Base-by-base conservation (phyloP, 2,888 invertebrate species). In the Coleophora flavipennella region DNA sequence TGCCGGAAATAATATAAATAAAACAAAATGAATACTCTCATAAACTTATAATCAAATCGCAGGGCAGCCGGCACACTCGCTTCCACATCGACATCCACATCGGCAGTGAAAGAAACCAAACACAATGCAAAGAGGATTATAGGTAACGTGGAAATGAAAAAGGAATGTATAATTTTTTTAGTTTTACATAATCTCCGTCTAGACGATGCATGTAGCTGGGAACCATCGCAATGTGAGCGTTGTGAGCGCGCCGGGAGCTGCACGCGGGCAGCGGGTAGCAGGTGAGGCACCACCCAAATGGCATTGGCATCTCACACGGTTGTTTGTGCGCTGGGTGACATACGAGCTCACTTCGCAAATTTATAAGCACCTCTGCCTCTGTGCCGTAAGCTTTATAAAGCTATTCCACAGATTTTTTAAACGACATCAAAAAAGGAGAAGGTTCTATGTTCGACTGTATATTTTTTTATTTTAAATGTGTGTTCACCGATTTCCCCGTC, bases 151-250 rank as follows among this genome's bases (percentile, higher is more conserved):
- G 64, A 72, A 69, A 73, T 31, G 63, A 65, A 72, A 69, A 73
- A 67, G 57, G 67, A 68, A 69, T 65, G 67, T 65, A 63, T 63
- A 70, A 67, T 70, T 20, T 20, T n/a, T 70, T 67, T 64, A 64
- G 68, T 74, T 78, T 76, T 67, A 63, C 74, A 71, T 80, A 79
- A 81, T 79, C 78, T 78, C 72, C 56, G 81, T 81, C 81, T 83
- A 81, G 81, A 81, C 80, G 72, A 71, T 20, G 20, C 20, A 3
- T 20, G 20, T 70, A 74, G 69, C 68, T 68, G 68, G 59, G 60
- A 67, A 60, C 59, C 53, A 51, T 57, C 49, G 56, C 52, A 57
- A 60, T 61, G 59, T 71, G 62, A 63, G 62, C 64, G 68, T 67
- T 57, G n/a, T n/a, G n/a, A 62, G 57, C 53, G 46, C 48, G 44